Conservation (phyloP, 2,888 invertebrate genomes). For the Polydrusus tereticollis region DNA sequence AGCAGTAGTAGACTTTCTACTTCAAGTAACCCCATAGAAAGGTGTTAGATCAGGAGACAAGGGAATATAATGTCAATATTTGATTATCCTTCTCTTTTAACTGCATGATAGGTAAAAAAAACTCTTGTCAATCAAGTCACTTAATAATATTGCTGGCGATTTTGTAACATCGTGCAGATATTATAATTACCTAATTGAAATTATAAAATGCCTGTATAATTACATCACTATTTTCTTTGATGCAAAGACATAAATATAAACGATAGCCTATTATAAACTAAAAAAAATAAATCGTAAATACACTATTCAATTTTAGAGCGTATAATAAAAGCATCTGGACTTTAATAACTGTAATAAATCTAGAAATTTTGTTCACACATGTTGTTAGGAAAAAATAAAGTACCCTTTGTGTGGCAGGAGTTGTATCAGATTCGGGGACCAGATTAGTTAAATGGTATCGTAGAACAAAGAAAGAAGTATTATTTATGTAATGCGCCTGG, state of each 20-base stretch:
- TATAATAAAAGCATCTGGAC: conserved; percentile 6
- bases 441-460: neutral
- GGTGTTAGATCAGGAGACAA: too few relatives aligned
- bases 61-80: too few relatives aligned
- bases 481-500: conserved; percentile 10
- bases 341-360: neutral
- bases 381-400: neutral
- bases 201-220: too few relatives aligned
- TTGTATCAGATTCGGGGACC: neutral
- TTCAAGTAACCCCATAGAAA: too few relatives aligned
- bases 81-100: too few relatives aligned
- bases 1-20: too few relatives aligned
- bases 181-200: too few relatives aligned
- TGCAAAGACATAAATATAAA: neutral
- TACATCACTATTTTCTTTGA: too few relatives aligned
- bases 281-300: neutral
- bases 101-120: too few relatives aligned
- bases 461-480: conserved; percentile 10
- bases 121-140: too few relatives aligned
- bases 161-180: too few relatives aligned
- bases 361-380: neutral
- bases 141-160: too few relatives aligned
- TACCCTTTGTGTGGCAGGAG: neutral
- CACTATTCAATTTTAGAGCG: neutral
- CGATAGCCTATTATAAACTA: neutral